A percentile compares a stretch with the other conserved stretches of the same genome.
phyloP scores from a whole-genome alignment of 2,888 invertebrate species.

The Germaria angustata region DNA sequence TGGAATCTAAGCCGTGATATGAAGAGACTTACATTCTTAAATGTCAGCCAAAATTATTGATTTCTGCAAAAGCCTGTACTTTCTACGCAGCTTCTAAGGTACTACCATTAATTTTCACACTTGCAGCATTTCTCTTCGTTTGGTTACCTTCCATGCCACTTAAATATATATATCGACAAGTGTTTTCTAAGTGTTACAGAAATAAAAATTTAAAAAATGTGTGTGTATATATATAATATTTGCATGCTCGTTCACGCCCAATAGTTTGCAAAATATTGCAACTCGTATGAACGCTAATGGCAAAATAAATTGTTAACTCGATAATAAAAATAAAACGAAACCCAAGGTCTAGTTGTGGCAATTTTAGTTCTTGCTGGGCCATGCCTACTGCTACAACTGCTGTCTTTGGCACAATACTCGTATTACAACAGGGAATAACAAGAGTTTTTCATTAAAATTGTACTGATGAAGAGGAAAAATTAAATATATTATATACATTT shows the following conservation, averaged over 20 bases:
- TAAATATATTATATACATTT: neutral
- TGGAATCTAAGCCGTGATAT: too few relatives aligned
- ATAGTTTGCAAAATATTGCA: neutral
- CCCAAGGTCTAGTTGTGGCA: neutral
- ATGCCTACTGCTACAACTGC: neutral
- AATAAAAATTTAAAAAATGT: too few relatives aligned
- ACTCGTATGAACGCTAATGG: neutral
- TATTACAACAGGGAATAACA: neutral
- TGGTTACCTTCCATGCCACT: too few relatives aligned
- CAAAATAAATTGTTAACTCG: neutral
- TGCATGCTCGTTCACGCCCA: neutral
- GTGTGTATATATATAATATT: neutral
- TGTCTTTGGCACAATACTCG: neutral
- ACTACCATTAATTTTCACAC: too few relatives aligned
- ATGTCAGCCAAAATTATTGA: too few relatives aligned
- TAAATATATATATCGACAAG: too few relatives aligned
- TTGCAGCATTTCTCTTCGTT: too few relatives aligned
- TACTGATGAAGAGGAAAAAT: neutral
- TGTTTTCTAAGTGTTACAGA: too few relatives aligned
- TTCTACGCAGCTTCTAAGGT: too few relatives aligned
- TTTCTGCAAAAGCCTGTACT: too few relatives aligned
- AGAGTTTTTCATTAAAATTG: neutral
- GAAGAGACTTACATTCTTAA: too few relatives aligned
- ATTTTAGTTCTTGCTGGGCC: neutral
- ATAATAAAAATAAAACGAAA: slow-evolving; percentile 17